Conservation (phyloP, 1,140 invertebrate genomes). For the Drosophila triauraria region DNA sequence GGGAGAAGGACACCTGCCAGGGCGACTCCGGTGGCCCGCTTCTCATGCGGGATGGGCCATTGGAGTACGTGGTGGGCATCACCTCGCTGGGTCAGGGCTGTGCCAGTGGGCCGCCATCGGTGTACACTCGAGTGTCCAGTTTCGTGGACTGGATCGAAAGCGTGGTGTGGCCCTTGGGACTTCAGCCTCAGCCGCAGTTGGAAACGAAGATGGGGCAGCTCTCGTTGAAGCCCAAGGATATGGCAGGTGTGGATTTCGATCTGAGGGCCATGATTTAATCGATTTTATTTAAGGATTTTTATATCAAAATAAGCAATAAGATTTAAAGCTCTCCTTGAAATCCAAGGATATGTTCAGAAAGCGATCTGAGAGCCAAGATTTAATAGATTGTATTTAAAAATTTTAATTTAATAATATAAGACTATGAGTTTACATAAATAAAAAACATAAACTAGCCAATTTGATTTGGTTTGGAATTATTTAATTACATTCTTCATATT, state of each 20-base stretch:
- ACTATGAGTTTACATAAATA: background rate
- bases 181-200: background rate
- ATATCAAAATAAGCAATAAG: too few relatives aligned
- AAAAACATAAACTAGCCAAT: background rate
- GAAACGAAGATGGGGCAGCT: background rate
- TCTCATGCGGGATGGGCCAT: slow-evolving; percentile 33
- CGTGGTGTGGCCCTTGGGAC: slow-evolving; percentile 87
- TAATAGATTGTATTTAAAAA: too few relatives aligned
- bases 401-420: background rate
- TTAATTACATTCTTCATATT: background rate
- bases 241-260: background rate
- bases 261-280: slow-evolving; percentile 5
- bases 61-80: slow-evolving; percentile 87
- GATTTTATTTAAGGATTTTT: background rate
- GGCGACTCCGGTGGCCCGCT: slow-evolving; percentile 89
- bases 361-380: too few relatives aligned
- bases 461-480: background rate
- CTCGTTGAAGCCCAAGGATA: background rate
- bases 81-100: slow-evolving; percentile 90
- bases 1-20: slow-evolving; percentile 88
- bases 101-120: slow-evolving; percentile 87
- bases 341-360: too few relatives aligned
- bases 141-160: slow-evolving; percentile 92
- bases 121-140: slow-evolving; percentile 90
- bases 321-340: too few relatives aligned